phyloP scores from a whole-genome alignment of 2,113 vertebrate genomes.

The Lucifuga dentata region DNA sequence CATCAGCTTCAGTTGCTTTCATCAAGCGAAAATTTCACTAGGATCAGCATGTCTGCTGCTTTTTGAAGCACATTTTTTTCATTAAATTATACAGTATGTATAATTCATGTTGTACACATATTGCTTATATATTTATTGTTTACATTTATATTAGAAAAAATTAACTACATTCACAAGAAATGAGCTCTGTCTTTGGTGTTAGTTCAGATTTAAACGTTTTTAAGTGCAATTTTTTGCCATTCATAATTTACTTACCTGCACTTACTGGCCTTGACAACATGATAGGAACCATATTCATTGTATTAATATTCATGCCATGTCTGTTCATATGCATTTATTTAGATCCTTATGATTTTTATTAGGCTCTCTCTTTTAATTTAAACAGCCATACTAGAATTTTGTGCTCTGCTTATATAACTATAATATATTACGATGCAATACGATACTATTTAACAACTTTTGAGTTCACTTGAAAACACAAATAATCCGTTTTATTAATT shows the following conservation, averaged over 20 bases:
- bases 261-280: not conserved
- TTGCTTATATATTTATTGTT: constrained; percentile 20
- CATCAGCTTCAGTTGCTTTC: constrained; percentile 58
- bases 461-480: too few relatives aligned
- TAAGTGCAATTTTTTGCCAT: not conserved
- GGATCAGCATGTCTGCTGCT: constrained; percentile 58
- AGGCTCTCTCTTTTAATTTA: not conserved
- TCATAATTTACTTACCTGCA: not conserved
- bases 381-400: not conserved
- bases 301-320: not conserved
- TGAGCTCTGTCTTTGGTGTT: not conserved
- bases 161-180: not conserved
- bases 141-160: not conserved
- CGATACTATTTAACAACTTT: too few relatives aligned
- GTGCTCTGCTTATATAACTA: not conserved
- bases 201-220: not conserved
- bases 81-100: not conserved
- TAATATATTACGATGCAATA: not conserved
- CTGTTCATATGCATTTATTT: not conserved
- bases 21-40: constrained; percentile 53
- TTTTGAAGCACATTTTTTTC: constrained; percentile 35
- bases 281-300: not conserved
- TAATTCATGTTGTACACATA: not conserved
- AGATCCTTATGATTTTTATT: not conserved
- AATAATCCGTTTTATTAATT: too few relatives aligned